Conservation (phyloP, 1,140 invertebrate species). For the Listronotus oregonensis region DNA sequence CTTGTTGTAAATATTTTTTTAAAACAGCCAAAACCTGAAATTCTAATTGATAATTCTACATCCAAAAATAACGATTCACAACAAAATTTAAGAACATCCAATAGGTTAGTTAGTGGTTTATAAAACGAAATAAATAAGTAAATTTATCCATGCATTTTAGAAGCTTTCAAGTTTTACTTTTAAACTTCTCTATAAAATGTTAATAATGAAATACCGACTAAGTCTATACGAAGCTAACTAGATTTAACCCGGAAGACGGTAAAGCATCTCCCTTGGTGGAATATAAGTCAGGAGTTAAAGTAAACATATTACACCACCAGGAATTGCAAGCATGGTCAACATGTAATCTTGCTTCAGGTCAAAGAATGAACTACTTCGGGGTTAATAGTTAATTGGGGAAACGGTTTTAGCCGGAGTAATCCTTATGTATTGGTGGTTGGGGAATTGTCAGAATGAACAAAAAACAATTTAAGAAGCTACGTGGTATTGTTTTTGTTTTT, state of each 20-base stretch:
- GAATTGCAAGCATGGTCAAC: conserved; percentile 39
- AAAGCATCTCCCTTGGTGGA: conserved; percentile 19
- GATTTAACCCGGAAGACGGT: conserved; percentile 21
- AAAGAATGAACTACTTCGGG: conserved; percentile 32
- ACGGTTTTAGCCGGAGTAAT: conserved; percentile 26
- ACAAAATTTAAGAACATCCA: too few species aligned
- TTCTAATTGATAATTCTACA: too few species aligned
- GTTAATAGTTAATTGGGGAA: conserved; percentile 33
- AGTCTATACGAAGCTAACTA: conserved; percentile 15
- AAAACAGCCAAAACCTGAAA: too few species aligned
- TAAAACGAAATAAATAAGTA: too few species aligned
- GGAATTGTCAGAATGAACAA: too few species aligned
- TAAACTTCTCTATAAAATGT: conserved; percentile 9
- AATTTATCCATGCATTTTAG: not conserved
- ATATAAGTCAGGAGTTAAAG: conserved; percentile 35
- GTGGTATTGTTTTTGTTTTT: too few species aligned
- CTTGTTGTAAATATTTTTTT: too few species aligned
- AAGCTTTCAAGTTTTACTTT: conserved; percentile 2
- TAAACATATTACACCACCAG: conserved; percentile 36
- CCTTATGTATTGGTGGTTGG: conserved; percentile 15
- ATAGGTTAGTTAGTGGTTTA: too few species aligned
- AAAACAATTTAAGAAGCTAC: too few species aligned
- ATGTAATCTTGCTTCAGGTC: conserved; percentile 34
- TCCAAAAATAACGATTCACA: too few species aligned
- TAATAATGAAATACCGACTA: conserved; percentile 27